Percentiles rank a stretch among this genome's conserved stretches.
phyloP scores from a whole-genome alignment of 2,113 vertebrate species.

The Symphodus melops region DNA sequence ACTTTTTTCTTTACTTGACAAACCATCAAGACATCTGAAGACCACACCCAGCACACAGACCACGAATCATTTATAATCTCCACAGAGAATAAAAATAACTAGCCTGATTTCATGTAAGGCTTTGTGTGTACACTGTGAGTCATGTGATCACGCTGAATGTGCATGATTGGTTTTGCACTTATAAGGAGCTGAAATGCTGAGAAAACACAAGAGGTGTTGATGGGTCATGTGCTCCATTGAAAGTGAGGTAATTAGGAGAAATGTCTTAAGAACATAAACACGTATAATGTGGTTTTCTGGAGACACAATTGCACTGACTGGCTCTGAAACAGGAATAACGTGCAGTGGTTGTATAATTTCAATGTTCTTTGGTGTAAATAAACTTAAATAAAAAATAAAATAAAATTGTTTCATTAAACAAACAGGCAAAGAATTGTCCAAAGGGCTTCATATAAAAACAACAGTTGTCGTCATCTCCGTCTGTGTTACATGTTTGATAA shows the following conservation, averaged over 20 bases:
- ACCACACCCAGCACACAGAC: slow-evolving; percentile 67
- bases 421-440: too few species aligned
- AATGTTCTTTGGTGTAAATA: not conserved
- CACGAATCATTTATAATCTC: slow-evolving; percentile 48
- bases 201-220: slow-evolving; percentile 35
- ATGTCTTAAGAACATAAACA: slow-evolving; percentile 24
- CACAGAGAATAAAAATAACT: slow-evolving; percentile 7
- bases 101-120: slow-evolving; percentile 15
- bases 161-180: not conserved
- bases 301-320: slow-evolving; percentile 5
- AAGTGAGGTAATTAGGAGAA: slow-evolving; percentile 44
- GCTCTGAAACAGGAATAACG: slow-evolving; percentile 12
- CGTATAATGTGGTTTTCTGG: slow-evolving; percentile 26
- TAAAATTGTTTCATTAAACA: too few species aligned
- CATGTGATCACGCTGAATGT: slow-evolving; percentile 31
- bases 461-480: too few species aligned
- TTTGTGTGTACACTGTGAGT: slow-evolving; percentile 26
- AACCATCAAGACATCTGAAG: slow-evolving; percentile 68
- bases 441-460: too few species aligned
- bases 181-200: slow-evolving; percentile 33
- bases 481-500: too few species aligned
- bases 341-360: not conserved
- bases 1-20: slow-evolving; percentile 76
- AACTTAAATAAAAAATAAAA: too few species aligned
- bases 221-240: slow-evolving; percentile 47